A percentile compares a stretch with the other conserved stretches of the same genome.
phyloP scores from a whole-genome alignment of 1,140 invertebrate species.

The Platorchestia sp. region DNA sequence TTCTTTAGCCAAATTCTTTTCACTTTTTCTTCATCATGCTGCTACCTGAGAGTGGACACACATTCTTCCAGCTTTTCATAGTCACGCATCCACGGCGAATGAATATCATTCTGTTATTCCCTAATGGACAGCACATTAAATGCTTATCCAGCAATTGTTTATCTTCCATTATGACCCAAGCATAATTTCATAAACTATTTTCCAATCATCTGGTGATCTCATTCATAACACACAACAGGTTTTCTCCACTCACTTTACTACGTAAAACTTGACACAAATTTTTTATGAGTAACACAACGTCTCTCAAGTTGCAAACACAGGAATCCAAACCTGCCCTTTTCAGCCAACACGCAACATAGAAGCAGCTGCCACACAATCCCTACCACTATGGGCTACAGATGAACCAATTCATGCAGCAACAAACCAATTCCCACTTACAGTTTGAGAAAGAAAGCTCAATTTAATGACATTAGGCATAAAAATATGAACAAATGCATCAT shows the following conservation, averaged over 20 bases:
- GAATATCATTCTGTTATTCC: background rate
- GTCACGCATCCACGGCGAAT: background rate
- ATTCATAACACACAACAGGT: background rate
- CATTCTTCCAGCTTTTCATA: background rate
- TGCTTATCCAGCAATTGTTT: background rate
- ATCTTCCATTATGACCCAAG: background rate
- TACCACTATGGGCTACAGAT: no score
- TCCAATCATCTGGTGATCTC: background rate
- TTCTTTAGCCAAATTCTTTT: background rate
- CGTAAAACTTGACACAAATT: background rate
- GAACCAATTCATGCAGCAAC: no score
- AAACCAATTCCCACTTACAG: no score
- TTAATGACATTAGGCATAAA: no score
- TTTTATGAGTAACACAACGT: no score
- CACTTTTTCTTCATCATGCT: background rate
- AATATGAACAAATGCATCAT: no score
- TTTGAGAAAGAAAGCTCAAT: no score
- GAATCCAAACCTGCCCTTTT: no score
- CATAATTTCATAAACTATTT: background rate
- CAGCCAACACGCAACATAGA: no score
- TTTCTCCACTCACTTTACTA: background rate
- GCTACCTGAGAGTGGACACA: background rate
- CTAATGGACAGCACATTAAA: background rate
- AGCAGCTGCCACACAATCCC: no score
- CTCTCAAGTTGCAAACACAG: no score